phyloP scores from a whole-genome alignment of 1,140 invertebrate species.

The Rhyzopertha dominica region DNA sequence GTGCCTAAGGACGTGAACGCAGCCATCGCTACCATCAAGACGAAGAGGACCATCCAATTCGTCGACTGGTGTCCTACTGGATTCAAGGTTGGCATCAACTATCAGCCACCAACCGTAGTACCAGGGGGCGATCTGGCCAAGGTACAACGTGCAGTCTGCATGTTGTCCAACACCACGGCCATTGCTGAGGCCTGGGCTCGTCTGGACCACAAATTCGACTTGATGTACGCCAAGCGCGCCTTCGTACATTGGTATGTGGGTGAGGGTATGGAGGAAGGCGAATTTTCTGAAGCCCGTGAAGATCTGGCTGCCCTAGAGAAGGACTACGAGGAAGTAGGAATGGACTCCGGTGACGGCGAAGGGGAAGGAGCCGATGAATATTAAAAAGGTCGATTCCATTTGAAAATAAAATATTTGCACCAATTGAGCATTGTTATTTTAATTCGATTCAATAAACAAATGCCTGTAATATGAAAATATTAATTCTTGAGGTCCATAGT shows the following conservation, averaged over 20 bases:
- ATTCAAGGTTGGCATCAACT: slow-evolving; percentile 78
- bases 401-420: no score
- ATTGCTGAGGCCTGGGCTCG: slow-evolving; percentile 75
- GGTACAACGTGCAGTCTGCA: slow-evolving; percentile 68
- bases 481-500: no score
- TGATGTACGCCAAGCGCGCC: slow-evolving; percentile 74
- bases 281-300: slow-evolving; percentile 79
- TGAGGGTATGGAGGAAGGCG: slow-evolving; percentile 80
- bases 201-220: slow-evolving; percentile 73
- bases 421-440: no score
- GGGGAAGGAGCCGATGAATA: slow-evolving; percentile 67
- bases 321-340: slow-evolving; percentile 76
- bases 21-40: slow-evolving; percentile 77
- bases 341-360: slow-evolving; percentile 65
- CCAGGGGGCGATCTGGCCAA: slow-evolving; percentile 75
- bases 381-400: no score
- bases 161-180: slow-evolving; percentile 80
- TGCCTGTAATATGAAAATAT: no score
- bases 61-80: slow-evolving; percentile 90
- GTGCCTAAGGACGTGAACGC: slow-evolving; percentile 78
- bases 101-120: slow-evolving; percentile 76
- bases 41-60: slow-evolving; percentile 79
- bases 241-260: slow-evolving; percentile 81
- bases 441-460: no score
- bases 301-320: slow-evolving; percentile 76